These are phyloP conservation scores for Eristalis arbustorum DNA, from an alignment of 2,888 invertebrate species.

Conservation along the genomic window DNA sequence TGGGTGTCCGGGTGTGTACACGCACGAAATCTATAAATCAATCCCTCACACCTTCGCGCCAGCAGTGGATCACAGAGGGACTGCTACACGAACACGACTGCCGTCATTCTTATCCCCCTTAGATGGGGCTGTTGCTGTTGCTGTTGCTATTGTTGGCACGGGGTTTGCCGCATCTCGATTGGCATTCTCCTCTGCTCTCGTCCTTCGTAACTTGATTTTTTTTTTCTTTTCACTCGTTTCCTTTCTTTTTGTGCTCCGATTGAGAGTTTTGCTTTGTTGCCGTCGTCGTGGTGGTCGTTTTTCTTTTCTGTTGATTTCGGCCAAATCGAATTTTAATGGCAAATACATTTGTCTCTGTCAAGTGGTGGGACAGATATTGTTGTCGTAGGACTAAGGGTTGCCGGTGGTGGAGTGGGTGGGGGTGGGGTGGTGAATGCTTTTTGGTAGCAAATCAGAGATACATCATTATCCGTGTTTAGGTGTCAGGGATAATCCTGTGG, in stretches of 20 bases:
- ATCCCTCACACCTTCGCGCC: conserved; percentile 24
- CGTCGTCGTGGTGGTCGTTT: conserved; percentile 8
- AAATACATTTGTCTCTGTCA: conserved; percentile 71
- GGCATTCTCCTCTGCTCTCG: conserved; percentile 28
- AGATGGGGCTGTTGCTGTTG: neutral
- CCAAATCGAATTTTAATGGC: conserved; percentile 71
- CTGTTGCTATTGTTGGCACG: neutral
- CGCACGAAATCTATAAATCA: conserved; percentile 66
- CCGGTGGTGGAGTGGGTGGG: no score
- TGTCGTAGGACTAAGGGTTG: conserved; percentile 35
- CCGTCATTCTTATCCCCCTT: neutral
- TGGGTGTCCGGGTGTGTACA: conserved; percentile 4
- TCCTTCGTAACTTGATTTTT: conserved; percentile 40
- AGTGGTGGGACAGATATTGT: conserved; percentile 62
- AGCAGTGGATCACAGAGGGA: neutral
- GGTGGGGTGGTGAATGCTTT: neutral
- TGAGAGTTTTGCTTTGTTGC: conserved; percentile 55
- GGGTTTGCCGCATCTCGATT: conserved; percentile 36
- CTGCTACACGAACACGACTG: neutral
- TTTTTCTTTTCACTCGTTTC: conserved; percentile 2
- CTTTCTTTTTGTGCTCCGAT: neutral
- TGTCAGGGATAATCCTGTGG: conserved; percentile 60
- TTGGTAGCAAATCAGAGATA: conserved; percentile 60
- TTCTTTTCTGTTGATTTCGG: conserved; percentile 41
- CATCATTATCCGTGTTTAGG: conserved; percentile 68